Base-by-base conservation (phyloP, 2,888 invertebrate genomes). In the Mantis religiosa region DNA sequence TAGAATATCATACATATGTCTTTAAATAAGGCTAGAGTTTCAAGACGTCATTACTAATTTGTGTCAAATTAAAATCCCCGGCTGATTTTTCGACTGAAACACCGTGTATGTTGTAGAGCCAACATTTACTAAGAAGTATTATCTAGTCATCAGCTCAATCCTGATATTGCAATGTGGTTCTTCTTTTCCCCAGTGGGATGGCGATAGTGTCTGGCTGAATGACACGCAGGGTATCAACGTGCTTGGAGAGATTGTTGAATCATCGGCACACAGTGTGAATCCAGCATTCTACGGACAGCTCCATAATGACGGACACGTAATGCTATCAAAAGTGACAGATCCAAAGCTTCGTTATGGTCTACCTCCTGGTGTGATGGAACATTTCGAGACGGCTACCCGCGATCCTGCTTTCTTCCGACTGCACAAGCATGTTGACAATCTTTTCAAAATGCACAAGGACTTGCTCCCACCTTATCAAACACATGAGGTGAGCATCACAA, bases 321-420 rank as follows among this genome's bases (percentile, higher is more conserved):
- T 96, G 84, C 94, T 96, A 86, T 96, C 96, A 47, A 91, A 91
- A 34, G 91, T 92, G 84, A 91, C 91, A 34, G 92, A 92, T 88
- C 92, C 92, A 30, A 90, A 92, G 85, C 92, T 91, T 85, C 91
- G 91, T 89, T 92, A 91, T 90, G 91, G 91, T 88, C 91, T 92
- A 41, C 91, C 91, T 41, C 92, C 92, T 41, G 92, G 92, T 85
- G 92, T 92, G 3, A 92, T 92, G 92, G 92, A 90, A 30, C 92
- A 92, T 88, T 91, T 91, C 28, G 92, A 92, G 84, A 92, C 92
- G 27, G 91, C 92, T 28, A 92, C 92, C 85, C 90, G 92, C 8
- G 92, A 92, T 90, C 92, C 92, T 9, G 91, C 92, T 41, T 92
- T 92, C 91, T 92, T 92, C 91, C 47, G 92, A 15, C 91, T 92